Evolutionary conservation across 2,797 vertebrate species (phyloP), one percentile per base, ranked within the genome.

Genomic region (Sitta carolinensis): DNA sequence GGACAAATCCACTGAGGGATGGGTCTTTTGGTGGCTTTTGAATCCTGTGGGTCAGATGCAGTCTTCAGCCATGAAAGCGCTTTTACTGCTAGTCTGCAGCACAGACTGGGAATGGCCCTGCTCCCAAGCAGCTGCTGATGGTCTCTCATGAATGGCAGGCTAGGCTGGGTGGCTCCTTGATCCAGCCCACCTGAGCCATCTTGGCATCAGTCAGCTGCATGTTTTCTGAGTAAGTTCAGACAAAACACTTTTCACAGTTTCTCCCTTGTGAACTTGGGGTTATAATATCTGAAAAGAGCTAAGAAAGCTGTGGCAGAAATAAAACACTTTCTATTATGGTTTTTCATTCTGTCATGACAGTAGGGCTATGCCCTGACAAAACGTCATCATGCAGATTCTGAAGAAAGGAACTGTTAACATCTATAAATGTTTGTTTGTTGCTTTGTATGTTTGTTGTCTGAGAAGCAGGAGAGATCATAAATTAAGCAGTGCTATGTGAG

Each of bases 231-330:
- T 78, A 54, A 63, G 36, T 87, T 84, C 57, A 76, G 40, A 38
- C 14, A 62, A 54, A 90, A 61, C 43, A 70, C 52, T 74, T 67
- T 16, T 67, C 4, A 3, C 16, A 23, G n/a, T 82, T 93, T 61
- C 42, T 63, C 9, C 10, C 70, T 16, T 67, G 61, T 59, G 50
- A 82, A 30, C 52, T 68, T 66, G 61, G 6, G 50, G 4, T 70
- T 90, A 26, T 85, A 82, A 74, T 36, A 51, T n/a, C 84, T 51
- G 63, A 80, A 82, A 63, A 84, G 63, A 67, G 29, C 67, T 81
- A 89, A 66, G 73, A 89, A 92, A 58, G 38, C 38, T 72, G 52
- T 92, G 57, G 32, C 34, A 93, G 86, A 90, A 92, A 69, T 62
- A 50, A 79, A 92, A 10, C 34, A 22, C 34, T 75, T 50, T 36